Evolutionary conservation across 2,113 vertebrate genomes (phyloP).

Genomic region (Siniperca knerii): DNA sequence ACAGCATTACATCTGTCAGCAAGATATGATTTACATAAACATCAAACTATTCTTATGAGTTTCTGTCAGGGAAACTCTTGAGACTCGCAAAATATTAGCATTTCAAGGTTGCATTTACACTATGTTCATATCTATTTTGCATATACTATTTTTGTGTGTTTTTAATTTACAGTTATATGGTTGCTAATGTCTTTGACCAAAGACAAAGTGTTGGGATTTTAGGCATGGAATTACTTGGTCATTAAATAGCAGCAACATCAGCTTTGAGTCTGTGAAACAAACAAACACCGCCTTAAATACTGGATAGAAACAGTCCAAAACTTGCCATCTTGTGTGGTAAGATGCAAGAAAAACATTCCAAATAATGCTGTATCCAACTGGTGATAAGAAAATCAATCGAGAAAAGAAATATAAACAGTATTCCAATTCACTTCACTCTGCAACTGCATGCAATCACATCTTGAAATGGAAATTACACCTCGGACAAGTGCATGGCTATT

Average conservation of each 20-base stretch:
- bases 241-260: background rate
- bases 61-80: conserved; percentile 81
- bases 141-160: conserved; percentile 74
- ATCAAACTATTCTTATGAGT: conserved; percentile 78
- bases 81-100: conserved; percentile 80
- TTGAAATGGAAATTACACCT: conserved; percentile 80
- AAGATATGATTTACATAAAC: conserved; percentile 82
- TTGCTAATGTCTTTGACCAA: conserved; percentile 35
- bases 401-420: conserved; percentile 65
- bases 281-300: background rate
- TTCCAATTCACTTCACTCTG: conserved; percentile 72
- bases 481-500: conserved; percentile 70
- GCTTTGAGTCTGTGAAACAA: background rate
- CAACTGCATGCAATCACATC: conserved; percentile 77
- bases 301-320: conserved; percentile 2
- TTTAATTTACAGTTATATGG: conserved; percentile 53
- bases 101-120: conserved; percentile 82
- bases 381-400: conserved; percentile 55
- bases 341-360: conserved; percentile 24
- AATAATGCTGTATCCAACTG: conserved; percentile 36
- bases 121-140: conserved; percentile 73
- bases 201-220: conserved; percentile 24
- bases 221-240: background rate
- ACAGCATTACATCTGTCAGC: conserved; percentile 83
- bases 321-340: background rate